Base-by-base conservation (phyloP, 2,797 vertebrate species). In the Agapornis canus region DNA sequence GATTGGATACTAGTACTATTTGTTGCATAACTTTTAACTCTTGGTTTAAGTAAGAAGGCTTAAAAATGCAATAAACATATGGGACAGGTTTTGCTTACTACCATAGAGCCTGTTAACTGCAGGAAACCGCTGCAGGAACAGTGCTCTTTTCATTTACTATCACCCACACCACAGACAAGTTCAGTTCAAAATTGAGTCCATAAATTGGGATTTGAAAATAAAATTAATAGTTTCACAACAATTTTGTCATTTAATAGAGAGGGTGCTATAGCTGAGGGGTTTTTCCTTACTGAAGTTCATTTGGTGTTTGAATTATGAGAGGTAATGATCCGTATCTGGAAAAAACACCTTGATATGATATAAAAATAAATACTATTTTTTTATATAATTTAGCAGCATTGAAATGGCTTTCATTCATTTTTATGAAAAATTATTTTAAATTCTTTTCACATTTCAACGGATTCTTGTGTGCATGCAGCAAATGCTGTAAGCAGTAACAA, bases 381-480 rank as follows among this genome's bases (percentile, higher is more conserved):
- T 43, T 42, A 18, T 39, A 42, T 93, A 64, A 71, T 78, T 52
- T 61, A 82, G 21, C 35, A 66, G 16, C 42, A 81, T 43, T 86
- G 68, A 91, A 91, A 76, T 80, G 57, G 45, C 32, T 81, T 90
- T 91, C 17, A 49, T 82, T 87, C 2, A 43, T 88, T 92, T 52
- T 15, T 68, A 32, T 63, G 61, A 76, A 63, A 93, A 89, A 77
- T 20, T 1, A 35, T 76, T 42, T 29, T n/a, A 81, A 90, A 91
- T 48, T 22, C 6, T 90, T 88, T 71, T 75, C 35, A 22, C 52
- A 57, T 95, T 89, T 93, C 60, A 91, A 69, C 56, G 31, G 26
- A 60, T 66, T 92, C 26, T 79, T 90, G 29, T 91, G 92, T 94
- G 70, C 79, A 29, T 43, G 32, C 63, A 66, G 42, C 48, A 95